phyloP scores from a whole-genome alignment of 2,888 invertebrate species.

The Trichogramma evanescens region DNA sequence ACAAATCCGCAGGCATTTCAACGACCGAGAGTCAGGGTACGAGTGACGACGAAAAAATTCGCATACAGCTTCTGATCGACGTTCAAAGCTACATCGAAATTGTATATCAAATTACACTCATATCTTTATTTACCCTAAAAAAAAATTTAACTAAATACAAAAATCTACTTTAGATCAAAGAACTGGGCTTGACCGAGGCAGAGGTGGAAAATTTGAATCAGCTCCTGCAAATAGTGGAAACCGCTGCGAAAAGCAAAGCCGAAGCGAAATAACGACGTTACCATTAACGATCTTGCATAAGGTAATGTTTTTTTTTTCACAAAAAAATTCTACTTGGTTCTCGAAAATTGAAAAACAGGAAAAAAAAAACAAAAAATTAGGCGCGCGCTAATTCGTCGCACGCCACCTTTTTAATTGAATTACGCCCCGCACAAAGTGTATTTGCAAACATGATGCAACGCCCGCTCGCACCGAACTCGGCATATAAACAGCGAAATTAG shows the following conservation, averaged over 20 bases:
- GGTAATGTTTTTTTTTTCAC: too few relatives aligned
- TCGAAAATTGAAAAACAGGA: too few relatives aligned
- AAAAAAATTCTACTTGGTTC: too few relatives aligned
- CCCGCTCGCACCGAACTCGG: too few relatives aligned
- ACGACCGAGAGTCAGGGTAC: slow-evolving; percentile 54
- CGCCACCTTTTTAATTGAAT: too few relatives aligned
- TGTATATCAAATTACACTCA: slow-evolving; percentile 39
- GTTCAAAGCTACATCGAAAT: slow-evolving; percentile 66
- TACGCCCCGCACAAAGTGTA: too few relatives aligned
- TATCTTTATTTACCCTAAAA: background rate
- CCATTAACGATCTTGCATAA: too few relatives aligned
- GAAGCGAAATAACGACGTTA: slow-evolving; percentile 20
- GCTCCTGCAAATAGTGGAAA: slow-evolving; percentile 57
- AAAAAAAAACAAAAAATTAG: too few relatives aligned
- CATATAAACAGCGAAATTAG: too few relatives aligned
- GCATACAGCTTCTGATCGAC: slow-evolving; percentile 82
- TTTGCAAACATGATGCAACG: too few relatives aligned
- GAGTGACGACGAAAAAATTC: slow-evolving; percentile 90
- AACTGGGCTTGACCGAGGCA: slow-evolving; percentile 52
- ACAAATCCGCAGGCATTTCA: slow-evolving; percentile 49
- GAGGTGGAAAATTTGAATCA: slow-evolving; percentile 57
- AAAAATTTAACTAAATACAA: background rate
- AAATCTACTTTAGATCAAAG: slow-evolving; percentile 47
- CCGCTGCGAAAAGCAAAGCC: slow-evolving; percentile 49
- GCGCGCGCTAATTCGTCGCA: too few relatives aligned